Evolutionary conservation across 2,797 vertebrate species (phyloP), one percentile per base, ranked within the genome.

Genomic region (Gadopsis marmoratus): DNA sequence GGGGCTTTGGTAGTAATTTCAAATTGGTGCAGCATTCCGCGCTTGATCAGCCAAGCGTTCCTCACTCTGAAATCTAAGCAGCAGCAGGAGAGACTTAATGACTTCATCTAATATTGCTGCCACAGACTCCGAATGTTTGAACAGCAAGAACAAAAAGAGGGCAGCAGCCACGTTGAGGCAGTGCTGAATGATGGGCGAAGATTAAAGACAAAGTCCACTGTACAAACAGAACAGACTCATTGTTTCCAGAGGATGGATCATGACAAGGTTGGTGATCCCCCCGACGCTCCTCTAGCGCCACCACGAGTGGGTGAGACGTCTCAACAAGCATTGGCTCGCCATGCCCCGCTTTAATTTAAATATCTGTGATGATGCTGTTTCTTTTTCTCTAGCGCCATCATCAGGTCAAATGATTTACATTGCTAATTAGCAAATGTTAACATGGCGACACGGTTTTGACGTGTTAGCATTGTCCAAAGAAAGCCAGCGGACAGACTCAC

Each of bases 1-100:
- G 84, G 82, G 86, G 75, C 79, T 91, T 88, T 64, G 84, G 88
- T 73, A 76, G 83, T 92, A 86, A 94, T 95, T 93, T 94, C 86
- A n/a, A 93, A 93, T 94, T 47, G 68, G 86, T 55, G 43, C 66
- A 85, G 88, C 86, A 59, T 88, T 86, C 78, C 21, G 7, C 19
- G 70, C 87, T 92, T 68, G 17, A 86, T 84, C 68, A 78, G 75
- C 83, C 75, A 76, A 86, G 83, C 64, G n/a, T 69, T 86, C 17
- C 74, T 76, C 77, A 43, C 68, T 76, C 79, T 88, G 88, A 92
- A 94, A 94, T 92, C 81, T 88, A 93, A 93, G 89, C 81, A 93
- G 86, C 48, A 60, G n/a, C 48, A 63, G 80, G 68, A 86, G 68
- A 66, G 64, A 64, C 83, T 60, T 81, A 71, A 62, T 51, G n/a